Conservation (phyloP, 2,113 vertebrate genomes). For the Rhabdomys dilectus region DNA sequence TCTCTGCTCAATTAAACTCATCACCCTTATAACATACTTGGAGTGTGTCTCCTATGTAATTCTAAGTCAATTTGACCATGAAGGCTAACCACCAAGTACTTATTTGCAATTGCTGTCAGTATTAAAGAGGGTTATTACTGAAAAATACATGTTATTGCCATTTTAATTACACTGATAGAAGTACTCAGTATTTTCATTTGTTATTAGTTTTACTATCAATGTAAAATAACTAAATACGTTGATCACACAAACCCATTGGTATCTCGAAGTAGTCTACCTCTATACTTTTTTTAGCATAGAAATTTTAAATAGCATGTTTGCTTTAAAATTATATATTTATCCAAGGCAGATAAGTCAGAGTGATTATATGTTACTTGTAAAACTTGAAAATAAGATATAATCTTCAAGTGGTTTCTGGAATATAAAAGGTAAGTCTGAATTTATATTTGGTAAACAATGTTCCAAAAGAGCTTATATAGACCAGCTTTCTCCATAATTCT, state of each 20-base stretch:
- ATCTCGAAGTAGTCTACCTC: background rate
- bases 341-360: background rate
- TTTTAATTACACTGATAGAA: background rate
- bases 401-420: background rate
- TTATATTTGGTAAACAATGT: background rate
- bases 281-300: background rate
- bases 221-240: constrained; percentile 1
- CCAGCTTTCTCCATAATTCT: background rate
- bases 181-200: background rate
- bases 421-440: background rate
- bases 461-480: background rate
- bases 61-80: background rate
- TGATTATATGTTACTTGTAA: background rate
- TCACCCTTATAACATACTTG: too few species aligned
- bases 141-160: background rate
- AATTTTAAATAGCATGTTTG: background rate
- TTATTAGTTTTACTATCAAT: background rate
- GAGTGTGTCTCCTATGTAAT: background rate
- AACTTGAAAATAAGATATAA: constrained; percentile 5
- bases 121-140: background rate
- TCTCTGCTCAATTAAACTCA: background rate
- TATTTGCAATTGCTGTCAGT: background rate
- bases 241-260: background rate
- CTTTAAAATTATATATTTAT: background rate
- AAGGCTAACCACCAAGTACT: background rate